Base-by-base conservation (phyloP, 92 coral and sea anemone species). In the Zoanthus solanderi region DNA sequence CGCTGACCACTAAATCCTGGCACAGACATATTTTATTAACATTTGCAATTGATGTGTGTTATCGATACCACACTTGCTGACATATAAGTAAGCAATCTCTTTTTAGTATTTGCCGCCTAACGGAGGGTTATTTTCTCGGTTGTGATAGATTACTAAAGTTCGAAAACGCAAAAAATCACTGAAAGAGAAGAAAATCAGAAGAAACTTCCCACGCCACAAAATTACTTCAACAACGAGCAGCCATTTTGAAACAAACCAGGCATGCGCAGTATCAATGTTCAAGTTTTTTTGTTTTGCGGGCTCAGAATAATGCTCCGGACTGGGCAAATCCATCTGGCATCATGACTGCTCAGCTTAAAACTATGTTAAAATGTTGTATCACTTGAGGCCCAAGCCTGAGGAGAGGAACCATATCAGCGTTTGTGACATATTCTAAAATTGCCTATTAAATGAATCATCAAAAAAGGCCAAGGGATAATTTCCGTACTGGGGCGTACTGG, bases 1-100 rank as follows among this genome's bases (percentile, higher is more conserved):
- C 85, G 85, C 85, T 81, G 85, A 81, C 85, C 85, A 28, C 85
- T 28, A 81, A 81, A 81, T 66, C 85, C 85, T 18, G 85, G 85
- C 48, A 66, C 75, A 81, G 85, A 81, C 85, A 81, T 81, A 81
- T 63, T 47, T 45, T 73, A 81, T 81, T 81, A 65, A 81, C n/a
- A n/a, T 75, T 30, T 29, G 72, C 44, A 79, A 63, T 63, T 23
- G 29, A 42, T 65, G 23, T 45, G 75, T 81, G 85, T 81, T 81
- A 81, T 81, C 13, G 85, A 81, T 63, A 81, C 75, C 85, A 18
- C 28, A 53, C 6, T 34, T 81, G 56, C 75, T 81, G 85, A 81
- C 85, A 61, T 81, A 81, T 52, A 44, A 66, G 71, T 29, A 44
- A 11, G 58, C 54, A 32, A 32, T 54, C 68, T 65, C 63, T 42